Conservation (phyloP, 2,797 vertebrate species). For the Pachyuromys duprasi region DNA sequence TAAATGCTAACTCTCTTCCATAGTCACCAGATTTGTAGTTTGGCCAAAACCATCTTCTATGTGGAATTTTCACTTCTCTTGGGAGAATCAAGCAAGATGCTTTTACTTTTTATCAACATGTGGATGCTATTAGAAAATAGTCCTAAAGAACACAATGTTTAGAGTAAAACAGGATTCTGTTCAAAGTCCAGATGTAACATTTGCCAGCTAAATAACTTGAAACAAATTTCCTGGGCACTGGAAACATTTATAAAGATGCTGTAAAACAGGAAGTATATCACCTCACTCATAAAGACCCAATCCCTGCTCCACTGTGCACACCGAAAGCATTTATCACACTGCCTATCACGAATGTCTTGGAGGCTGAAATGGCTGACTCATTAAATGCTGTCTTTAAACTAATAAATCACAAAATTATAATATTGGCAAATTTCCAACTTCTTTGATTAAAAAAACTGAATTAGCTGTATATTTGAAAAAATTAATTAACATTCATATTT, state of each 20-base stretch:
- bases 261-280: not conserved
- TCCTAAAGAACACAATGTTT: conserved; percentile 25
- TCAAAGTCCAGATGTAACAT: conserved; percentile 45
- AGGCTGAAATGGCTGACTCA: not conserved
- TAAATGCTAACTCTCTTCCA: conserved; percentile 12
- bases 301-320: not conserved
- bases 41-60: not conserved
- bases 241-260: conserved; percentile 39
- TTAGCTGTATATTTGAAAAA: conserved; percentile 31
- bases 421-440: not conserved
- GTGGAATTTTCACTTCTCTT: not conserved
- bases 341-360: not conserved
- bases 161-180: conserved; percentile 33
- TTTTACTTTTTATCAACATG: conserved; percentile 11
- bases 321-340: not conserved
- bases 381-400: conserved; percentile 12
- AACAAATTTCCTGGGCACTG: conserved; percentile 51
- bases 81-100: not conserved
- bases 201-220: conserved; percentile 53
- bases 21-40: not conserved
- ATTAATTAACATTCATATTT: conserved; percentile 35
- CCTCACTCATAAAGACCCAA: not conserved
- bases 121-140: conserved; percentile 38
- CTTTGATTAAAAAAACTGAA: conserved; percentile 4
- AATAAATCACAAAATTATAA: not conserved